These are phyloP conservation scores for Erinaceus europaeus DNA, from an alignment of 2,113 vertebrate genomes.

Conservation along the genomic window DNA sequence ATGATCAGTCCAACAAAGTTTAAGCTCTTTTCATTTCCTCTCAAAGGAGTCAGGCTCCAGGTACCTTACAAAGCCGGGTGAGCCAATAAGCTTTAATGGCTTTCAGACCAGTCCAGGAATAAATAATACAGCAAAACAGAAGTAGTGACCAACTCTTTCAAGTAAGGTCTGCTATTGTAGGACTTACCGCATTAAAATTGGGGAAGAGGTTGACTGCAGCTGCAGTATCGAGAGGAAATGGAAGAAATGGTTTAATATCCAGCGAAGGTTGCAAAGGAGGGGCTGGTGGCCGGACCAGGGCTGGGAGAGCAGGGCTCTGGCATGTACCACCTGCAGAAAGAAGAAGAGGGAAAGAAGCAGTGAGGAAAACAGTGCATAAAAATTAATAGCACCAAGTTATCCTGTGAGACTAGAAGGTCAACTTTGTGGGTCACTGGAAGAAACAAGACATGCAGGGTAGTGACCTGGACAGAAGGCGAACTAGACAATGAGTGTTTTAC, in stretches of 20 bases:
- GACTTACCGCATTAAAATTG: slow-evolving; percentile 94
- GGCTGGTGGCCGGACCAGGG: slow-evolving; percentile 91
- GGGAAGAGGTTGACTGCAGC: slow-evolving; percentile 93
- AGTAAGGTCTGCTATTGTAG: not conserved
- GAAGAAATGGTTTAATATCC: slow-evolving; percentile 95
- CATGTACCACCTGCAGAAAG: slow-evolving; percentile 89
- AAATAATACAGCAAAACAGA: accelerated
- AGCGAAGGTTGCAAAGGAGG: slow-evolving; percentile 89
- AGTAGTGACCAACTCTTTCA: not conserved
- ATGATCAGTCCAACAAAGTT: not conserved
- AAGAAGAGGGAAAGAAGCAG: slow-evolving; percentile 47
- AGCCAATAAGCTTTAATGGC: not conserved
- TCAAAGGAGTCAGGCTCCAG: not conserved
- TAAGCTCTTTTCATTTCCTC: not conserved
- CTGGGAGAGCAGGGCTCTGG: slow-evolving; percentile 93
- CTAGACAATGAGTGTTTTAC: not conserved
- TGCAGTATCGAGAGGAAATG: slow-evolving; percentile 90
- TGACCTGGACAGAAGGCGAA: not conserved
- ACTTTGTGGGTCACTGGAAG: not conserved
- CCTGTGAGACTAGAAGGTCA: not conserved
- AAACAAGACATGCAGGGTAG: not conserved
- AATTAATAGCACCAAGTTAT: not conserved
- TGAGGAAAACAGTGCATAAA: slow-evolving; percentile 34
- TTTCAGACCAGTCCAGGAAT: not conserved
- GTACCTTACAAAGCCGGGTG: not conserved